Conservation (phyloP, 2,888 invertebrate species). For the Meteorus cinctellus region DNA sequence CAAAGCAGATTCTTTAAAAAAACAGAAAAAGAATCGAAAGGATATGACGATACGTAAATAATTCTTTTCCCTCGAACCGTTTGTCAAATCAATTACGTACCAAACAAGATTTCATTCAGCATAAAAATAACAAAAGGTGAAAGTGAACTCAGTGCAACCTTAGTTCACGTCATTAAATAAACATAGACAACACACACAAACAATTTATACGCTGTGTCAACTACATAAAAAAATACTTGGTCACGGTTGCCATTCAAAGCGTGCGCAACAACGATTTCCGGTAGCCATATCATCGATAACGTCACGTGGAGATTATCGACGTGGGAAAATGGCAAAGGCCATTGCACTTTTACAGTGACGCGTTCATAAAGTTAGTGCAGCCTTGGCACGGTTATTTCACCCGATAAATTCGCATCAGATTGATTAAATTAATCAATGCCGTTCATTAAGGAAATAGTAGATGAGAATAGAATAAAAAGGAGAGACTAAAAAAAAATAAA, state of each 20-base stretch:
- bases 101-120: neutral
- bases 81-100: too few relatives aligned
- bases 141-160: constrained; percentile 24
- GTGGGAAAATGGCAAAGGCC: neutral
- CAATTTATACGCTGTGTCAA: constrained; percentile 12
- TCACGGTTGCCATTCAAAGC: constrained; percentile 33
- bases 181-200: constrained; percentile 1
- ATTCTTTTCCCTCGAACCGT: too few relatives aligned
- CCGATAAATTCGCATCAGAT: constrained; percentile 45
- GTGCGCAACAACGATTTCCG: constrained; percentile 29
- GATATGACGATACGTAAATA: too few relatives aligned
- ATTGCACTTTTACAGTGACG: neutral
- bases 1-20: too few relatives aligned
- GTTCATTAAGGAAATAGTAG: constrained; percentile 51
- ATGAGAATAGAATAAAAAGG: constrained; percentile 34
- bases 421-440: constrained; percentile 56
- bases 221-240: constrained; percentile 23
- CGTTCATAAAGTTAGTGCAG: neutral
- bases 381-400: constrained; percentile 22
- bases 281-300: constrained; percentile 18
- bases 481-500: constrained; percentile 27
- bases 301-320: constrained; percentile 12
- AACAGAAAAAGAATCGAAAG: too few relatives aligned
- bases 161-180: neutral
- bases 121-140: constrained; percentile 31